phyloP scores from a whole-genome alignment of 2,113 vertebrate genomes.

The Stomatorhinus ivindoensis region DNA sequence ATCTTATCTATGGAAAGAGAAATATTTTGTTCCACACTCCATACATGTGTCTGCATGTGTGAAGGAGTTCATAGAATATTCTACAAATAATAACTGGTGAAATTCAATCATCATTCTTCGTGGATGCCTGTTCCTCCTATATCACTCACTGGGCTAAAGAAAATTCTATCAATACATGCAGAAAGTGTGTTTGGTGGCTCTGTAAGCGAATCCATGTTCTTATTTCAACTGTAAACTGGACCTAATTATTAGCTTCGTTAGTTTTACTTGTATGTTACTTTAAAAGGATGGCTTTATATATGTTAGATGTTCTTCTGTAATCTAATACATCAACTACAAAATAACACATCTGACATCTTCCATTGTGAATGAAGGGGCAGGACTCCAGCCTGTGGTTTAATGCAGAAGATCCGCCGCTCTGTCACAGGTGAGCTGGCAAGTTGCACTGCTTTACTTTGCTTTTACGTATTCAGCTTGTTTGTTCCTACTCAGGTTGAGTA shows the following conservation, averaged over 20 bases:
- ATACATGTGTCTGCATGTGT: not conserved
- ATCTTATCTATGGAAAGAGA: not conserved
- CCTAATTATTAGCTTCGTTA: not conserved
- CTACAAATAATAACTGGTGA: not conserved
- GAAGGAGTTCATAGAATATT: not conserved
- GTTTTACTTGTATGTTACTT: not conserved
- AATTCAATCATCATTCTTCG: not conserved
- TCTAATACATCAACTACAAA: not conserved
- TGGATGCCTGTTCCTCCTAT: not conserved
- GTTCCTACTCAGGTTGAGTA: not conserved
- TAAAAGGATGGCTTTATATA: not conserved
- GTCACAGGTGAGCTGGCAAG: conserved; percentile 32
- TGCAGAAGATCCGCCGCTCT: conserved; percentile 34
- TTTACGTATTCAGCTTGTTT: not conserved
- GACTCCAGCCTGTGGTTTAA: conserved; percentile 35
- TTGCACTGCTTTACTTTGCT: not conserved
- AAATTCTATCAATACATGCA: not conserved
- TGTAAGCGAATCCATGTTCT: not conserved
- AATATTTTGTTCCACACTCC: not conserved
- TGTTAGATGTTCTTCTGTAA: not conserved
- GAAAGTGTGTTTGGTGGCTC: not conserved
- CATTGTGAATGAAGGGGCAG: conserved; percentile 28
- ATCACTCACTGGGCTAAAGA: not conserved
- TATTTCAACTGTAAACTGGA: not conserved
- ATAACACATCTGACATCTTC: not conserved